Base-by-base conservation (phyloP, 1,140 invertebrate species). In the Monochamus saltuarius region DNA sequence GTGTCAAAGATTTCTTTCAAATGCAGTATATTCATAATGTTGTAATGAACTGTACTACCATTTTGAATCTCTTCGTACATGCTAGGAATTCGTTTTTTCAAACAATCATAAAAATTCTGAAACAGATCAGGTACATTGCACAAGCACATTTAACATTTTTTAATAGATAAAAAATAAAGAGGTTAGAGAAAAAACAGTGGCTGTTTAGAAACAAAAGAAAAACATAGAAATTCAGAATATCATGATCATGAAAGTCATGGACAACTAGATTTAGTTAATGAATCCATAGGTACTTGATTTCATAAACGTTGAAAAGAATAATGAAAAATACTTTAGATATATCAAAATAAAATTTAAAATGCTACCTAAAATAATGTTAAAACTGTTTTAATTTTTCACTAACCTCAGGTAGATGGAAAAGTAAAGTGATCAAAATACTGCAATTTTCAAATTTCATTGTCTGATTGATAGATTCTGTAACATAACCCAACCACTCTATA, bases 1-100 rank as follows among this genome's bases (percentile, higher is more conserved):
- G 86, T 90, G 61, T 89, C 86, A 78, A 92, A 91, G 60, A 91
- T 89, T 70, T 87, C 84, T 66, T 89, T 89, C 0, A 91, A 82
- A 61, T 90, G 87, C 7, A 87, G 66, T 29, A 90, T 83, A 74
- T 88, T 90, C 11, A 84, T 87, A 29, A 92, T 87, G 61, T 87
- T 83, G 87, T 87, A 91, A 85, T 86, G 70, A 87, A 88, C 71
- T 87, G 56, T 40, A 67, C 7, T 87, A 87, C 66, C 88, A 84
- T 64, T 83, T 60, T 83, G 83, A 11, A 78, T 83, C 64, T 89
- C 89, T 57, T 83, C 83, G 14, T 79, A 81, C 9, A 83, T 83
- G 37, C 75, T 77, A 2, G 86, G 85, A 65, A 91, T 88, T 65
- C 88, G 75, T 60, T 89, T 87, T 53, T 85, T 82, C n/a, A 91